Conservation (phyloP, 2,797 vertebrate genomes). For the Aselliscus stoliczkanus region DNA sequence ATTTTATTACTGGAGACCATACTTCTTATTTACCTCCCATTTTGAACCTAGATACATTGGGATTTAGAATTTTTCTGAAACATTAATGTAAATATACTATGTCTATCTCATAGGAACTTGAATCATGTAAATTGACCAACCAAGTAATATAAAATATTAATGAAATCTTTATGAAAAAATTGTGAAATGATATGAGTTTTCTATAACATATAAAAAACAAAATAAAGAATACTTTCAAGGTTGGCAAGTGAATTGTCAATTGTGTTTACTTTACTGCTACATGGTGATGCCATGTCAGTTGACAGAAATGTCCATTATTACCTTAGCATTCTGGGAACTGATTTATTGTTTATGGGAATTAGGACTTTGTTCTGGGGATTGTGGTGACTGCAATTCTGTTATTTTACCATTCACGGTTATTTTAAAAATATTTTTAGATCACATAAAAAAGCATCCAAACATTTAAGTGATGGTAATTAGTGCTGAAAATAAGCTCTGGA, state of each 20-base stretch:
- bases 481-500: background rate
- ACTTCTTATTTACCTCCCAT: background rate
- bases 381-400: background rate
- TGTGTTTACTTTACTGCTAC: background rate
- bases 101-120: background rate
- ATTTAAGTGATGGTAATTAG: background rate
- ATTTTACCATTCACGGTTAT: background rate
- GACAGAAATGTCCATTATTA: background rate
- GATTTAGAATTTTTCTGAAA: background rate
- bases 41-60: background rate
- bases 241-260: background rate
- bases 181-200: background rate
- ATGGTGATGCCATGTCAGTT: background rate
- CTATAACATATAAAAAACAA: background rate
- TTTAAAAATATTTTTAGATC: background rate
- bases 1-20: background rate
- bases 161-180: background rate
- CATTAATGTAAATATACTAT: background rate
- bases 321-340: fast-evolving
- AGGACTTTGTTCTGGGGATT: background rate
- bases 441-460: background rate
- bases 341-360: background rate
- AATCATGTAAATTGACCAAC: background rate
- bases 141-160: background rate
- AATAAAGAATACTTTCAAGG: background rate